Percentiles rank a stretch among this genome's conserved stretches.
phyloP scores from a whole-genome alignment of 2,113 vertebrate genomes.

The human (Homo sapiens) region GRCh38 chrX:86138001-86138500 shows the following conservation, averaged over 20 bases:
- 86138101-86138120: background rate
- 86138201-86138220: background rate
- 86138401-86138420: background rate
- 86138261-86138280: background rate
- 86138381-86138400: background rate
- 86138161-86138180: background rate
- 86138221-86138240: background rate
- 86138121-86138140: constrained; percentile 1
- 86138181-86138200: background rate
- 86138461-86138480: background rate
- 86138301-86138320: background rate
- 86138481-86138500: background rate
- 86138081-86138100: background rate
- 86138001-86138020: background rate
- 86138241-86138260: background rate
- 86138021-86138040: constrained; percentile 7
- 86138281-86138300: background rate
- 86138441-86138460: background rate
- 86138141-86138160: background rate
- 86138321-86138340: background rate
- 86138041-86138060: background rate
- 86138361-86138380: background rate
- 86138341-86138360: background rate
- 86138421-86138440: background rate
- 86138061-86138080: constrained; percentile 35